Base-by-base conservation (phyloP, 1,140 invertebrate genomes). In the Meloidogyne floridensis region DNA sequence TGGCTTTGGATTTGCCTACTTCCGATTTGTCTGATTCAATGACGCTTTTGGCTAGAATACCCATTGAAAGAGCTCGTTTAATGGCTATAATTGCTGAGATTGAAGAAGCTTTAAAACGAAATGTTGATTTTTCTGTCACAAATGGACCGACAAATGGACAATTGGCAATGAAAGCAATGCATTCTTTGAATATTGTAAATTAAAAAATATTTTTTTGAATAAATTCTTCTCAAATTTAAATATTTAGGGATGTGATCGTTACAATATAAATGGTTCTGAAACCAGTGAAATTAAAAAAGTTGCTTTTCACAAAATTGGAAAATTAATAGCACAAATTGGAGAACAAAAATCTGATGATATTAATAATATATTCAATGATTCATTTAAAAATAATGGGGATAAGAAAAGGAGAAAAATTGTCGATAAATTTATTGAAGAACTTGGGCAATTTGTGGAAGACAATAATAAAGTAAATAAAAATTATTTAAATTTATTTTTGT, bases 271-370 rank as follows among this genome's bases (percentile, higher is more conserved):
- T 53, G 75, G 47, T 9, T 73, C 59, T 78, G 77, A 71, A 32
- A 20, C n/a, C 10, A 71, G 18, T 8, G 81, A 82, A 54, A 32
- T 74, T 15, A 82, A 80, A 54, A 82, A 82, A 18, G 42, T 82
- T 15, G 73, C 73, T 11, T 82, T 82, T 47, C 80, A 82, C 18
- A 82, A 82, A n/a, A 47, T 82, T 32, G 15, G 54, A 8, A 81
- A 81, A 82, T 10, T 69, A 32, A 79, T 81, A 51, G 54, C 80
- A 43, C n/a, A 47, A 56, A 43, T 53, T 56, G 75, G 69, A 3
- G 18, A 42, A 54, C 10, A 15, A 51, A 18, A 54, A 15, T 42
- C 53, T 4, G 43, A 81, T 77, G 72, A 15, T 78, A 32, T 74
- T 20, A 32, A 82, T 43, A 78, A 82, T 43, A 78, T 15, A 13